A percentile compares a stretch with the other conserved stretches of the same genome.
phyloP scores from a whole-genome alignment of 2,113 vertebrate genomes.

The Crotalus viridis region DNA sequence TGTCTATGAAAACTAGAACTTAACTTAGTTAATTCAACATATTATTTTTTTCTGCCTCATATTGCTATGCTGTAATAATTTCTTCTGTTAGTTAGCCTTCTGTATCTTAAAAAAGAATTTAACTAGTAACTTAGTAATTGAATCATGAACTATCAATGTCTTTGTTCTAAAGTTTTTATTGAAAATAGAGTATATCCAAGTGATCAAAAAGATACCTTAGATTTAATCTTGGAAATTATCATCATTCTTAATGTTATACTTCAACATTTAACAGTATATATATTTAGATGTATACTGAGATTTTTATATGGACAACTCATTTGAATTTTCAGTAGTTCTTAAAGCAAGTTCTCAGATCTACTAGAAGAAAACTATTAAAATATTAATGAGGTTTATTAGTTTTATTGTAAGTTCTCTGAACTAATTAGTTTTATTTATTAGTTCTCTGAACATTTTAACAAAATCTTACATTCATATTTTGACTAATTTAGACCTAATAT shows the following conservation, averaged over 20 bases:
- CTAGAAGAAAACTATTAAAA: not conserved
- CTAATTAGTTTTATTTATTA: not conserved
- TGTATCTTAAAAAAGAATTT: not conserved
- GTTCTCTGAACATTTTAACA: not conserved
- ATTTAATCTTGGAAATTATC: not conserved
- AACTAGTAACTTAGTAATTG: not conserved
- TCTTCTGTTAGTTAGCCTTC: not conserved
- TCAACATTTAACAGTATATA: not conserved
- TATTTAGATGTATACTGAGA: not conserved
- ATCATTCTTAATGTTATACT: not conserved
- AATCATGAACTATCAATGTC: not conserved
- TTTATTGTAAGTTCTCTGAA: not conserved
- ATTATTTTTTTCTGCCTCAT: not conserved
- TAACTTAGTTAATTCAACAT: not conserved
- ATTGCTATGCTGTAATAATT: not conserved
- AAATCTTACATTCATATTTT: not conserved
- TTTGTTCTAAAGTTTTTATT: not conserved
- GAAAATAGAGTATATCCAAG: not conserved
- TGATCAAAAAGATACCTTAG: not conserved
- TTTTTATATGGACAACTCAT: not conserved
- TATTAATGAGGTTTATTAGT: not conserved
- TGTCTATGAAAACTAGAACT: not conserved
- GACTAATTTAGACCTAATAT: not conserved
- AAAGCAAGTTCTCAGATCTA: not conserved
- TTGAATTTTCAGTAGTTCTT: not conserved